phyloP scores from a whole-genome alignment of 1,140 invertebrate genomes.

The Plectrocnemia conspersa region DNA sequence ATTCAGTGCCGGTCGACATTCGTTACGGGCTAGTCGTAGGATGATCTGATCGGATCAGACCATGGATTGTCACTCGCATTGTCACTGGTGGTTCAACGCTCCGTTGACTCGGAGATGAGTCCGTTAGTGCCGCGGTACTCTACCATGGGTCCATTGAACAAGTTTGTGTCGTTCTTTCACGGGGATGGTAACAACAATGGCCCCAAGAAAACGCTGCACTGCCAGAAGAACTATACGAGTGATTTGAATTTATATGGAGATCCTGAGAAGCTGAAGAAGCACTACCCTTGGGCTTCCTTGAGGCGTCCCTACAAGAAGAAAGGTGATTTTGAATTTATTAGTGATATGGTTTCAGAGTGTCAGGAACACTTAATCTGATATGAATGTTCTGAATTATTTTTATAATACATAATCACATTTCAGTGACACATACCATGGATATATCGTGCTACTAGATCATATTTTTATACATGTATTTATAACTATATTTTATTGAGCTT shows the following conservation, averaged over 20 bases:
- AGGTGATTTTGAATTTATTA: slow-evolving; percentile 17
- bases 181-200: slow-evolving; percentile 28
- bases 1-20: slow-evolving; percentile 14
- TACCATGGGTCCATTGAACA: slow-evolving; percentile 31
- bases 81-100: not conserved
- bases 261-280: slow-evolving; percentile 32
- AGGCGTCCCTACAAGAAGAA: slow-evolving; percentile 29
- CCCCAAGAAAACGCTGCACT: slow-evolving; percentile 21
- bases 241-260: slow-evolving; percentile 34
- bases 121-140: not conserved
- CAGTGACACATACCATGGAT: no score
- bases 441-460: no score
- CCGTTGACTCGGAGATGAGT: not conserved
- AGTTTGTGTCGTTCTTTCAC: slow-evolving; percentile 32
- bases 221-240: slow-evolving; percentile 32
- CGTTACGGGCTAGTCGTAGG: slow-evolving; percentile 10
- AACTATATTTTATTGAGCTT: no score
- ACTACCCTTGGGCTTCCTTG: slow-evolving; percentile 33
- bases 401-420: no score
- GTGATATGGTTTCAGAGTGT: not conserved
- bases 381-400: no score
- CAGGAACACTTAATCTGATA: no score
- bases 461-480: no score
- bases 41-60: not conserved
- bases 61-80: not conserved